Evolutionary conservation across 2,113 vertebrate genomes (phyloP).

Genomic region (Chaetodon auriga): DNA sequence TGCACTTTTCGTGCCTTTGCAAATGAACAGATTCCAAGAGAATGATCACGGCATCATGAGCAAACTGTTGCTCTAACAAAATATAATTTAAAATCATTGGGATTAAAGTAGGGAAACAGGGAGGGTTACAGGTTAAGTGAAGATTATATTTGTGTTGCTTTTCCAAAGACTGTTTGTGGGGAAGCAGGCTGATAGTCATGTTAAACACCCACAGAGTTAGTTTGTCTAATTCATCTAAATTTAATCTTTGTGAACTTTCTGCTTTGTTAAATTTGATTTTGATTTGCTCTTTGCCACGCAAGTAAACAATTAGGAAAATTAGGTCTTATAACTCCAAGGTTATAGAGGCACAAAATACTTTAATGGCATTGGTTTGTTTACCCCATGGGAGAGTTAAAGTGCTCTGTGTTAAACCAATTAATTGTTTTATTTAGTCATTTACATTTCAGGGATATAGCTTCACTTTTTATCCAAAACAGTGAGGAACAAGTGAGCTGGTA

Average conservation of each 20-base stretch:
- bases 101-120: neutral
- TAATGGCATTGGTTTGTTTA: slow-evolving; percentile 11
- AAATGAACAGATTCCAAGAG: slow-evolving; percentile 2
- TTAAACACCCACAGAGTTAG: neutral
- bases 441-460: neutral
- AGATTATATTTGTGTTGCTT: slow-evolving; percentile 1
- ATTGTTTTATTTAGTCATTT: neutral
- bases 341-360: neutral
- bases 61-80: neutral
- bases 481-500: neutral
- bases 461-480: too few species aligned
- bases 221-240: neutral
- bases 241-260: neutral
- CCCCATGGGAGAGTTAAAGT: neutral
- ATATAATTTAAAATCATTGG: slow-evolving; percentile 10
- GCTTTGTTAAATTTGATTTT: slow-evolving; percentile 16
- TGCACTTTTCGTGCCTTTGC: neutral
- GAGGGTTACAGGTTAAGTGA: neutral
- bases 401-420: slow-evolving; percentile 6
- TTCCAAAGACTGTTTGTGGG: neutral
- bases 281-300: slow-evolving; percentile 1
- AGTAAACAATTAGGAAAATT: slow-evolving; percentile 4
- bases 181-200: neutral
- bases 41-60: slow-evolving; percentile 25
- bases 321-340: slow-evolving; percentile 1